Evolutionary conservation across 2,888 invertebrate genomes (phyloP), one percentile per base, ranked within the genome.

Genomic region (Hydrotaea diabolus): DNA sequence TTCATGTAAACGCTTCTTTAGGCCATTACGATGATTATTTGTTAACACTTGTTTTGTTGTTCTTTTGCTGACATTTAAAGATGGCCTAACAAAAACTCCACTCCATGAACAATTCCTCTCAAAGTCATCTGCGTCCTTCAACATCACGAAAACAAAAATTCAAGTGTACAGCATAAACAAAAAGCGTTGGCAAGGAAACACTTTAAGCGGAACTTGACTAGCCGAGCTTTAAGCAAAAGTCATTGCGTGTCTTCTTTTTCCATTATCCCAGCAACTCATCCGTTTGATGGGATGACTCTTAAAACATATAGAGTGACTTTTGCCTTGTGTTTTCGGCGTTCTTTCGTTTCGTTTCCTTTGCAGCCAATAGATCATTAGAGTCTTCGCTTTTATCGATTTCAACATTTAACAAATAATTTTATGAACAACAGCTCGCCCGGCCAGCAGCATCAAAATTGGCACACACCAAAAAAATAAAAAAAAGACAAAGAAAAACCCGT

Each of bases 321-420:
- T 21, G 19, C 69, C 46, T 46, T 69, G 8, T 19, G 36, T 39
- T 17, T 2, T 39, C 4, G 9, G 39, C 66, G 19, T 19, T 39
- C 23, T 31, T 1, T 36, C 36, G 17, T 15, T 11, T 43, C 19
- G 8, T 19, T 43, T 66, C 23, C 69, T 23, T 46, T 23, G 15
- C 69, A 69, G 46, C 46, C 69, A 69, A 69, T 69, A 69, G 69
- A 69, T 69, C 69, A 69, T 69, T 69, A 69, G 66, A 66, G 43
- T 15, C 21, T 69, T 69, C 43, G 23, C 46, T 49, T 73, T 73
- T 55, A 74, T 74, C 59, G 74, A 74, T 62, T 74, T 74, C 36
- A 59, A 55, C 46, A 46, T 74, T 62, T 74, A 73, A 74, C 74
- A 62, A 74, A 74, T 46, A 74, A 62, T 74, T 62, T 74, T 69